Conservation (phyloP, 2,113 vertebrate genomes). For the Pachyramphus minor region DNA sequence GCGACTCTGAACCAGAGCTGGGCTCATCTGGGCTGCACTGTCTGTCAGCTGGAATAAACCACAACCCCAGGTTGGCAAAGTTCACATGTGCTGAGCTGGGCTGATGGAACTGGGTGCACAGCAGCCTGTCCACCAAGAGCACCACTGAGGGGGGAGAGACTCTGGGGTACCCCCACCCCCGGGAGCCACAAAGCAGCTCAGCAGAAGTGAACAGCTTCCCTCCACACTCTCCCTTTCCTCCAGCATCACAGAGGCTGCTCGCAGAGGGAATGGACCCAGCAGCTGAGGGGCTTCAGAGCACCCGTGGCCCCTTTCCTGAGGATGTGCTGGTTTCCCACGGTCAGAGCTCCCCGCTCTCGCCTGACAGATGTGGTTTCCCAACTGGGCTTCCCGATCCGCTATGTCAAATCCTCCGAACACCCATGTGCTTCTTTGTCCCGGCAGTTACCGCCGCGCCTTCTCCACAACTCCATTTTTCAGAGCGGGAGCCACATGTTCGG, state of each 20-base stretch:
- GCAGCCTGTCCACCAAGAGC: background rate
- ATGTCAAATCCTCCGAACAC: background rate
- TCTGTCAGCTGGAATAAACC: background rate
- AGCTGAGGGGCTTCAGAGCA: background rate
- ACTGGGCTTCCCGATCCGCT: background rate
- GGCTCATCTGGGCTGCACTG: background rate
- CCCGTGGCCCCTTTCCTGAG: background rate
- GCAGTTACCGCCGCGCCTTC: background rate
- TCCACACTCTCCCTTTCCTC: background rate
- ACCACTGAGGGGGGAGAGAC: background rate
- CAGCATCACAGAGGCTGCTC: rapidly evolving
- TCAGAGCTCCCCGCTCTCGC: background rate
- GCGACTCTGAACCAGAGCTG: background rate
- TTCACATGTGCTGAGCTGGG: background rate
- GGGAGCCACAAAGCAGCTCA: background rate
- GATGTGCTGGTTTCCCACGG: background rate
- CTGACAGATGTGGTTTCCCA: background rate
- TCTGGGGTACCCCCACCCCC: background rate
- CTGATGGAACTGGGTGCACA: background rate
- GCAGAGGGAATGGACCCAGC: rapidly evolving
- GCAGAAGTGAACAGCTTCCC: background rate
- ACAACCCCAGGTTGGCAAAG: background rate
- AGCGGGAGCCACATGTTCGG: background rate
- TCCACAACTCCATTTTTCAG: conserved; percentile 12
- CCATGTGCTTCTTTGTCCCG: conserved; percentile 27